A percentile compares a stretch with the other conserved stretches of the same genome.
Conservation (phyloP, 2,888 invertebrate genomes). For the Philaethria dido region DNA sequence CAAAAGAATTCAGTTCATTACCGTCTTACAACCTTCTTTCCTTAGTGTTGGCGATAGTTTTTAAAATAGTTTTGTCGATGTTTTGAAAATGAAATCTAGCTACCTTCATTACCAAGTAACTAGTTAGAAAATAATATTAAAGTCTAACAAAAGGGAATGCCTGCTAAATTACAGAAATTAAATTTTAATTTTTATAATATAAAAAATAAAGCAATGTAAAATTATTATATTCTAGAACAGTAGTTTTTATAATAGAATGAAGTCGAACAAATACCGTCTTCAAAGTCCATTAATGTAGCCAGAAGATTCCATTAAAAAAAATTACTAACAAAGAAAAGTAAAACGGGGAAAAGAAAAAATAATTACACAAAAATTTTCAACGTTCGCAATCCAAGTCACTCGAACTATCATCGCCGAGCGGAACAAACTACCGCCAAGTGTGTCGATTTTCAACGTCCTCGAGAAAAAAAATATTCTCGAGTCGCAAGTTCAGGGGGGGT, state of each 20-base stretch:
- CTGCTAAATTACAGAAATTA: neutral
- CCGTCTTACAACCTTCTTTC: conserved; percentile 66
- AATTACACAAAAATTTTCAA: conserved; percentile 58
- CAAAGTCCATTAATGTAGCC: conserved; percentile 24
- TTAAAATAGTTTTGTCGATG: conserved; percentile 41
- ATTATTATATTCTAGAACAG: conserved; percentile 11
- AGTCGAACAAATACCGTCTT: conserved; percentile 27
- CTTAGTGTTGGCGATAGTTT: conserved; percentile 45
- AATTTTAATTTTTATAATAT: conserved; percentile 5
- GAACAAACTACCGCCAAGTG: conserved; percentile 81
- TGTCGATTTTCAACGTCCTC: conserved; percentile 81
- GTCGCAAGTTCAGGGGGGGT: conserved; percentile 73
- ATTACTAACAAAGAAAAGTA: conserved; percentile 46
- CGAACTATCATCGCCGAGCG: conserved; percentile 77
- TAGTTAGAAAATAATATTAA: neutral
- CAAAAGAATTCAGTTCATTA: conserved; percentile 78
- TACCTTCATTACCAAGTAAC: neutral
- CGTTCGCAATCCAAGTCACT: conserved; percentile 69
- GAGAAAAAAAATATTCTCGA: conserved; percentile 82
- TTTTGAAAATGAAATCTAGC: conserved; percentile 5
- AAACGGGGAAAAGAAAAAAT: conserved; percentile 51
- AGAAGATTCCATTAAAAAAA: conserved; percentile 38
- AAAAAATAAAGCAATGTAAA: conserved; percentile 2
- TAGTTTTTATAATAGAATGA: conserved; percentile 30
- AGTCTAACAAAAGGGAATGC: neutral